These are phyloP conservation scores for Lordiphosa andalusiaca DNA, from an alignment of 2,888 invertebrate species.

Conservation along the genomic window DNA sequence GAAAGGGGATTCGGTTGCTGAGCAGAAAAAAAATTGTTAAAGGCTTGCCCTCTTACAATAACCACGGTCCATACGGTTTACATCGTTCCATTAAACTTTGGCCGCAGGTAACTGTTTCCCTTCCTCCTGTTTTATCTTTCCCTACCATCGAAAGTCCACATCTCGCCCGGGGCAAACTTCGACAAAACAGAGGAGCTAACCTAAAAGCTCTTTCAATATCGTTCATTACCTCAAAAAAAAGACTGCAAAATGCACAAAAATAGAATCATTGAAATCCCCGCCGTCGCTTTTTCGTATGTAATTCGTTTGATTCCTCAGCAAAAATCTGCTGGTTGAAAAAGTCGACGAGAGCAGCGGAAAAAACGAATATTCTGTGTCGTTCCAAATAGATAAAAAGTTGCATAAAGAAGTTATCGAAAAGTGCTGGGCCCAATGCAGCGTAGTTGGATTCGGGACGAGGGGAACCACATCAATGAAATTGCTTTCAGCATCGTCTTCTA, in stretches of 20 bases:
- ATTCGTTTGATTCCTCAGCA: constrained; percentile 68
- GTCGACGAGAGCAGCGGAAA: constrained; percentile 13
- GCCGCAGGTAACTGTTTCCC: constrained; percentile 35
- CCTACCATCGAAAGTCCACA: constrained; percentile 47
- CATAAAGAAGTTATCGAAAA: constrained; percentile 72
- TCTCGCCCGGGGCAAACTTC: constrained; percentile 24
- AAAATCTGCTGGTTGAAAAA: constrained; percentile 43
- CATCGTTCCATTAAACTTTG: constrained; percentile 18
- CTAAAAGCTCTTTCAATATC: constrained; percentile 69
- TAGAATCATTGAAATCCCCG: constrained; percentile 70
- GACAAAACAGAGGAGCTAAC: constrained; percentile 26
- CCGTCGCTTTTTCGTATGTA: constrained; percentile 60
- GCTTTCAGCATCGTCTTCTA: constrained; percentile 40
- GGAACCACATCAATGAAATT: constrained; percentile 54
- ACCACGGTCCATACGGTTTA: not conserved
- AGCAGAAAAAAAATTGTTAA: no score
- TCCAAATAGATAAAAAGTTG: constrained; percentile 58
- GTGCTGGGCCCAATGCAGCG: constrained; percentile 45
- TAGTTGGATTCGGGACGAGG: constrained; percentile 22
- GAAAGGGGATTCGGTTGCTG: no score
- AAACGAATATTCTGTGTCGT: constrained; percentile 35
- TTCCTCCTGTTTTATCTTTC: constrained; percentile 15
- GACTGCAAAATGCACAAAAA: constrained; percentile 67
- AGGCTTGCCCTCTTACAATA: no score
- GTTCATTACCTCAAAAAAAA: constrained; percentile 59